phyloP scores from a whole-genome alignment of 2,797 vertebrate genomes.

The Neomorphus geoffroyi region DNA sequence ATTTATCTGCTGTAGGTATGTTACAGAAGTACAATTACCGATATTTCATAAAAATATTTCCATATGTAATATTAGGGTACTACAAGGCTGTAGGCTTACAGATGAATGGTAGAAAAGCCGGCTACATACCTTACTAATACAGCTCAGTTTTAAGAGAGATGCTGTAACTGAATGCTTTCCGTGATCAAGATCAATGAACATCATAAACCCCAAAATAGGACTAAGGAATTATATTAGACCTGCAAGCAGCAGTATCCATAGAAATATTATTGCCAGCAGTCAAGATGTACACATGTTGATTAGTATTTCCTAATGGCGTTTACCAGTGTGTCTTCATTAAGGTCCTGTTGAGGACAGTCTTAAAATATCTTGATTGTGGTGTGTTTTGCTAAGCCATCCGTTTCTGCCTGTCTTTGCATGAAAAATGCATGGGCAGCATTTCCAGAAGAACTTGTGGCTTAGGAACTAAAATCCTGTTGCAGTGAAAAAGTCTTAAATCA shows the following conservation, averaged over 20 bases:
- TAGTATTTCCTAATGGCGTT: slow-evolving; percentile 40
- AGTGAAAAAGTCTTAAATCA: neutral
- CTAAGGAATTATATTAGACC: neutral
- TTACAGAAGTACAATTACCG: neutral
- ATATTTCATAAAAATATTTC: neutral
- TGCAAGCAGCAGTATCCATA: slow-evolving; percentile 40
- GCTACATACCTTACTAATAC: neutral
- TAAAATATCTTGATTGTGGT: neutral
- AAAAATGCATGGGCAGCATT: neutral
- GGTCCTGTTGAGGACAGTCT: slow-evolving; percentile 10
- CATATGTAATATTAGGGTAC: neutral
- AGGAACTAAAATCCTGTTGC: neutral
- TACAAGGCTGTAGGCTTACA: neutral
- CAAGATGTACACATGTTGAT: slow-evolving; percentile 34
- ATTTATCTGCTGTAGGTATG: neutral
- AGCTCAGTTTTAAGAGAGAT: neutral
- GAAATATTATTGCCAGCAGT: slow-evolving; percentile 40
- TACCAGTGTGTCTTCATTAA: slow-evolving; percentile 33
- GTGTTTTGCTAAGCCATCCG: neutral
- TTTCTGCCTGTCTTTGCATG: neutral
- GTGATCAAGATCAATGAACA: neutral
- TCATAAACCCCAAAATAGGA: too few species aligned
- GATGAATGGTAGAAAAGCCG: neutral
- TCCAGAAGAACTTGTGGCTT: neutral
- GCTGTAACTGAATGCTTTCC: neutral